Conservation (phyloP, 2,797 vertebrate genomes). For the Rhynchotus rufescens region DNA sequence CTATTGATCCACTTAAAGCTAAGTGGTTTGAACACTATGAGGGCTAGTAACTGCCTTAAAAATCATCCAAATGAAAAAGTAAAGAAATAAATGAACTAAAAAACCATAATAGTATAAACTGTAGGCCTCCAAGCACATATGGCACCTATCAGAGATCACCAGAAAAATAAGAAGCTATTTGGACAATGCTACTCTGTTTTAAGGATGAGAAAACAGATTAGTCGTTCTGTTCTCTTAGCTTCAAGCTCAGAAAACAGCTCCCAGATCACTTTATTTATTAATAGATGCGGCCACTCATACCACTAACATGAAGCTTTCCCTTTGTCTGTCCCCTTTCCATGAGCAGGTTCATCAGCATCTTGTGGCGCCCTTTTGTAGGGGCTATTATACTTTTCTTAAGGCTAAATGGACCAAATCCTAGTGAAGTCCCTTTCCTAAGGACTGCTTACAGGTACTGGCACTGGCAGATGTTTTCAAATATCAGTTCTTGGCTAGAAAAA, state of each 20-base stretch:
- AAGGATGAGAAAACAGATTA: not conserved
- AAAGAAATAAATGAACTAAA: not conserved
- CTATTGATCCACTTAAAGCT: not conserved
- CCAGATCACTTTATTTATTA: not conserved
- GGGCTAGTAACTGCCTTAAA: not conserved
- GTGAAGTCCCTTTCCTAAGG: not conserved
- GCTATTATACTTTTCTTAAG: not conserved
- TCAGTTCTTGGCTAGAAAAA: not conserved
- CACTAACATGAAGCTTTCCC: not conserved
- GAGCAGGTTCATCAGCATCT: not conserved
- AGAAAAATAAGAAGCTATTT: not conserved
- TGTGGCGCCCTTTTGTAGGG: not conserved
- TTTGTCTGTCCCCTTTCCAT: not conserved
- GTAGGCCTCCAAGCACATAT: not conserved
- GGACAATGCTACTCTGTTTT: not conserved
- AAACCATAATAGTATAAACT: not conserved
- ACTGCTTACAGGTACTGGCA: not conserved
- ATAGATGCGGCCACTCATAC: not conserved
- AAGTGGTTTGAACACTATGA: not conserved
- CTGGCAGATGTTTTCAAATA: not conserved
- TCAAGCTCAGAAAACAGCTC: not conserved
- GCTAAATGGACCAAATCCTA: not conserved
- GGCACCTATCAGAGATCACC: not conserved
- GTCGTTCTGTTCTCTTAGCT: not conserved
- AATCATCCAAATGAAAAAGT: not conserved